A percentile compares a stretch with the other conserved stretches of the same genome.
phyloP scores from a whole-genome alignment of 2,113 vertebrate genomes.

The Phoxinus phoxinus region DNA sequence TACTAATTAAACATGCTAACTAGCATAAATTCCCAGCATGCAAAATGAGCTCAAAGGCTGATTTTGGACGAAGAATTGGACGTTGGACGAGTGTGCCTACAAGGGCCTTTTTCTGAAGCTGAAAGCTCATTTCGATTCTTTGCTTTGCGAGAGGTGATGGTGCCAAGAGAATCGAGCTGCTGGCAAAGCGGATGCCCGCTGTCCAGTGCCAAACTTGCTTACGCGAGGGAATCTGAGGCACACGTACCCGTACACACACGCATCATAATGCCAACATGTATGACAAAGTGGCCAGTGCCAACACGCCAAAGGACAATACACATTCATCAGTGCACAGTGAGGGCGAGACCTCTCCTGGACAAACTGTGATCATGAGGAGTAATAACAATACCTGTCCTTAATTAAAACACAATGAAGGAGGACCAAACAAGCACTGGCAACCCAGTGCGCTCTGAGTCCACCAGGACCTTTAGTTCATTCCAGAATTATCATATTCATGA shows the following conservation, averaged over 20 bases:
- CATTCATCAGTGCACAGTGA: background rate
- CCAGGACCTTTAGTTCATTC: background rate
- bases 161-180: slow-evolving; percentile 32
- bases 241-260: background rate
- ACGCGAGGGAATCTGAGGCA: background rate
- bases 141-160: slow-evolving; percentile 12
- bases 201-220: slow-evolving; percentile 10
- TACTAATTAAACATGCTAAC: slow-evolving; percentile 6
- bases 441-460: background rate
- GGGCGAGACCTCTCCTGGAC: background rate
- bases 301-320: background rate
- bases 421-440: background rate
- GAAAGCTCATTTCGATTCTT: slow-evolving; percentile 30
- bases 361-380: background rate
- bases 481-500: background rate
- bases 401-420: background rate
- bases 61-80: slow-evolving; percentile 19
- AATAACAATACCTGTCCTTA: background rate
- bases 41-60: slow-evolving; percentile 27
- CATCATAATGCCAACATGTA: background rate
- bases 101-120: slow-evolving; percentile 27
- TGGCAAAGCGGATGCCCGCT: slow-evolving; percentile 12
- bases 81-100: background rate
- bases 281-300: background rate
- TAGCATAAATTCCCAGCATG: background rate